Evolutionary conservation across 2,888 invertebrate species (phyloP), one percentile per base, ranked within the genome.

Genomic region (Cyrtodaria siliqua): DNA sequence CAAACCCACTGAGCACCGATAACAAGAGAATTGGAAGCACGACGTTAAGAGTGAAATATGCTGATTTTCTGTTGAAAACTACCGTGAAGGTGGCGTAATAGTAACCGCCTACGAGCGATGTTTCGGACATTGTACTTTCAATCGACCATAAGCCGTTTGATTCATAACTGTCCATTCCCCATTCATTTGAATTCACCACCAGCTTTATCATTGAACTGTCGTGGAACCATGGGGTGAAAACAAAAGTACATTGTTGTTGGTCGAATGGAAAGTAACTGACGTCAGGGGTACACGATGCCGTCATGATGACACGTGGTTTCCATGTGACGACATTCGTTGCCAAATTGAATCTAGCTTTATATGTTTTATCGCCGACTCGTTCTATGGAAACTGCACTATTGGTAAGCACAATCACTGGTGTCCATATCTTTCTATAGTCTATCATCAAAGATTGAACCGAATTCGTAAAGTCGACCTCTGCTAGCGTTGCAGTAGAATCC

Each of bases 221-320:
- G 6, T 70, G 40, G 47, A 52, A 67, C 77, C 67, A 77, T 8
- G 73, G 52, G n/a, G 63, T 42, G 33, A 81, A 81, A 12, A 52
- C 67, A 20, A 81, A 60, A 14, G 50, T 49, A 42, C 80, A 81
- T 12, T 44, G 56, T 23, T 81, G 80, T n/a, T 74, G 60, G 49
- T 81, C 80, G 26, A 81, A 81, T 1, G 80, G 80, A 26, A 77
- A 81, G 29, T 49, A 74, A 16, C 49, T 74, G 23, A 81, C 73
- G 60, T 77, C 74, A 20, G 80, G 80, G 0, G 73, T 47, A 40
- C 80, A 81, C 12, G 76, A 59, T 8, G 60, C 63, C 18, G 56
- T 69, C 18, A 73, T 23, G 26, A 81, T 73, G 26, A 77, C 59
- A 16, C 80, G 66, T 14, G 80, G 80, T 20, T 61, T 53, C 80